phyloP scores from a whole-genome alignment of 2,113 vertebrate genomes.

The Ptilorrhoa leucosticta region DNA sequence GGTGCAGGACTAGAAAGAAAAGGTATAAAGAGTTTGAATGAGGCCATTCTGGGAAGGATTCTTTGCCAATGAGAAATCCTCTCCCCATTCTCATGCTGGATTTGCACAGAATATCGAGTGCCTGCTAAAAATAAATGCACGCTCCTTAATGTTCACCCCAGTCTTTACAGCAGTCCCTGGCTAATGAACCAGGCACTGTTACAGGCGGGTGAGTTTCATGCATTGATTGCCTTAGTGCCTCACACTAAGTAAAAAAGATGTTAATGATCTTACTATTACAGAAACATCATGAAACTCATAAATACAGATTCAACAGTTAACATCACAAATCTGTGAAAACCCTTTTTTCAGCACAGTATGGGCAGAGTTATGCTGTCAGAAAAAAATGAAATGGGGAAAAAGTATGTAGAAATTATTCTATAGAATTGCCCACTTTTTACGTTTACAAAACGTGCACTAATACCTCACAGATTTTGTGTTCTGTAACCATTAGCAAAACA shows the following conservation, averaged over 20 bases:
- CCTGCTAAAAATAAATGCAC: background rate
- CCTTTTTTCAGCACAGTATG: constrained; percentile 33
- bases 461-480: background rate
- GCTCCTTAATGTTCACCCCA: background rate
- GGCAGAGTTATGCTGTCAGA: background rate
- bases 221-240: background rate
- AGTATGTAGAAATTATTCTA: background rate
- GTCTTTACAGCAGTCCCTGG: background rate
- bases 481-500: background rate
- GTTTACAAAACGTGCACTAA: background rate
- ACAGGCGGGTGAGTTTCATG: background rate
- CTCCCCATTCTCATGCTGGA: background rate
- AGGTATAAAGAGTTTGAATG: background rate
- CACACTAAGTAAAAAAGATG: background rate
- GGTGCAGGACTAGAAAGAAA: background rate
- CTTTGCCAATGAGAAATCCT: background rate
- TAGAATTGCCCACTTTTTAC: background rate
- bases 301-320: constrained; percentile 53
- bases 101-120: background rate
- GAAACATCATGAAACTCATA: constrained; percentile 48
- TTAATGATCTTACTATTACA: constrained; percentile 41
- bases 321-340: background rate
- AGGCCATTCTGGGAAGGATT: background rate
- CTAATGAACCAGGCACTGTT: constrained; percentile 15
- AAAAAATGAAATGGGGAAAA: background rate